These are phyloP conservation scores for Orthosia gothica DNA, from an alignment of 2,888 invertebrate genomes.

Conservation along the genomic window DNA sequence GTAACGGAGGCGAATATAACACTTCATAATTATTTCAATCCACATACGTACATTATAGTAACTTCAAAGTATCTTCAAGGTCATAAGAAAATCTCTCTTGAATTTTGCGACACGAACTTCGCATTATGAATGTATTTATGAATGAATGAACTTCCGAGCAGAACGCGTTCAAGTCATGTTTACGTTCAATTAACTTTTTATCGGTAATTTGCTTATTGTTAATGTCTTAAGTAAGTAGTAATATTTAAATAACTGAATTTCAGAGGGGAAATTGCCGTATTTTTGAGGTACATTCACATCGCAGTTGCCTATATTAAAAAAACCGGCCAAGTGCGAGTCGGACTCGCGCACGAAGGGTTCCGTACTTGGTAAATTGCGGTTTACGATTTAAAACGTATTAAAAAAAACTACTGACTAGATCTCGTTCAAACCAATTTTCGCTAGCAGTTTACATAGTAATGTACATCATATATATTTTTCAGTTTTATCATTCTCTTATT, in stretches of 20 bases:
- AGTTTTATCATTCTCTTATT: too few species aligned
- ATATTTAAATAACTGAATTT: neutral
- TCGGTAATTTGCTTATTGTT: neutral
- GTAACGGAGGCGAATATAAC: neutral
- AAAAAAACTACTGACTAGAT: too few species aligned
- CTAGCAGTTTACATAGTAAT: too few species aligned
- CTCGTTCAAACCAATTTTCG: too few species aligned
- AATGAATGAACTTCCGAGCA: constrained; percentile 18
- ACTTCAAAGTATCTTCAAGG: neutral
- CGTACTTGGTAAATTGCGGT: too few species aligned
- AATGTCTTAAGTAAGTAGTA: neutral
- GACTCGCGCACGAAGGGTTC: too few species aligned
- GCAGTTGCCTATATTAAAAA: too few species aligned
- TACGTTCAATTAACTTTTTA: constrained; percentile 11
- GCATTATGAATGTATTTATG: constrained; percentile 21
- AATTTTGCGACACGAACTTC: constrained; percentile 8
- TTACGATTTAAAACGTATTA: too few species aligned
- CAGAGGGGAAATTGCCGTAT: too few species aligned
- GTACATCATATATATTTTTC: too few species aligned
- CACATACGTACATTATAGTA: neutral
- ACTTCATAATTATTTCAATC: neutral
- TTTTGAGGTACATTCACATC: too few species aligned
- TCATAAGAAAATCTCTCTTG: neutral
- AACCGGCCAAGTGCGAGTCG: too few species aligned
- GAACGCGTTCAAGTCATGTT: constrained; percentile 19